Conservation (phyloP, 2,888 invertebrate genomes). For the Lepidocyrtoides sp. region DNA sequence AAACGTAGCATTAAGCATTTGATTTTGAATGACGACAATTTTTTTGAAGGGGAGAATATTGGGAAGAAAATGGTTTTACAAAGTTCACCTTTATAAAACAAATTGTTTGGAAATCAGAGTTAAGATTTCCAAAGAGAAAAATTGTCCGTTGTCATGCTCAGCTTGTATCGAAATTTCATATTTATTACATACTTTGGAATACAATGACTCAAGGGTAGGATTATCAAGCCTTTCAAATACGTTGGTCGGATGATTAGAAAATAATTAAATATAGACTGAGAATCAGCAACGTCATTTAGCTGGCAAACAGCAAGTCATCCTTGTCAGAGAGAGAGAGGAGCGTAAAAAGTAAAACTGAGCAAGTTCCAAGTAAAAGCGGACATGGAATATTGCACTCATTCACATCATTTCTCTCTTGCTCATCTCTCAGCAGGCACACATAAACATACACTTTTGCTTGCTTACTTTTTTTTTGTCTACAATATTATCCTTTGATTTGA, state of each 20-base stretch:
- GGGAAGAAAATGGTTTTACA: too few relatives aligned
- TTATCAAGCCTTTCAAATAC: too few relatives aligned
- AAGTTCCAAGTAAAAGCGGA: slow-evolving; percentile 30
- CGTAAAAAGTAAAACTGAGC: not conserved
- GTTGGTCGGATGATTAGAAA: not conserved
- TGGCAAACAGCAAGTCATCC: not conserved
- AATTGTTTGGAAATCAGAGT: too few relatives aligned
- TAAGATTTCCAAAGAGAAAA: too few relatives aligned
- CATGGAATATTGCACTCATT: slow-evolving; percentile 50
- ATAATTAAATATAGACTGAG: not conserved
- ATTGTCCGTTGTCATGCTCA: too few relatives aligned
- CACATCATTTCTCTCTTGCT: slow-evolving; percentile 3
- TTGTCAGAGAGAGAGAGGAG: not conserved
- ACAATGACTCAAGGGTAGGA: too few relatives aligned
- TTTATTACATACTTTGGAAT: not conserved
- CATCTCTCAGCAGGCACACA: not conserved
- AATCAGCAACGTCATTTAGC: not conserved
- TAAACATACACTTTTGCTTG: slow-evolving; percentile 33
- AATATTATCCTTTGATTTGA: slow-evolving; percentile 61
- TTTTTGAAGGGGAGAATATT: too few relatives aligned
- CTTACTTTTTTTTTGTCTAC: slow-evolving; percentile 64
- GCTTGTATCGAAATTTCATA: too few relatives aligned
- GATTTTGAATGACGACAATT: too few relatives aligned
- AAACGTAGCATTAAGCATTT: too few relatives aligned
- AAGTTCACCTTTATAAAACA: too few relatives aligned